Evolutionary conservation across 1,140 invertebrate genomes (phyloP), one percentile per base, ranked within the genome.

Genomic region (Bombus balteatus): DNA sequence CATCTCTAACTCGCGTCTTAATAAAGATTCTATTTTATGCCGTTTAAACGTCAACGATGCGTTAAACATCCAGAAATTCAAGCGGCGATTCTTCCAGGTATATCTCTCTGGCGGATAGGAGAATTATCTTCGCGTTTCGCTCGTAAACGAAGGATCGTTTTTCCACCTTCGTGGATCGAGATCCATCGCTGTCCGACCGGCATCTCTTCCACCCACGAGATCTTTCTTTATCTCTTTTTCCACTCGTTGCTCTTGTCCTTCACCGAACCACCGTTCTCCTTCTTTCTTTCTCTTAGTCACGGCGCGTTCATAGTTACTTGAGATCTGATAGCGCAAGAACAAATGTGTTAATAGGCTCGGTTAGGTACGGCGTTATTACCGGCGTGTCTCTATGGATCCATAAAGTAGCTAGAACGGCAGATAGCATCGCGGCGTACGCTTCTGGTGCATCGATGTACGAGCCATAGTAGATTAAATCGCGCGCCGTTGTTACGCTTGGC

Each of bases 291-390:
- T 79, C 62, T 10, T 22, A 37, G 53, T 57, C 75, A 78, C 65
- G 82, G 37, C 43, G 53, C 65, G 43, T 59, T 72, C 80, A 22
- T 68, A 78, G 79, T 73, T 47, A 53, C 18, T 25, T 57, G 66
- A 70, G 85, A 90, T 89, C 88, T 87, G 89, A 90, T 90, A 90
- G 65, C 68, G 68, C 47, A 12, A 32, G 68, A 72, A 87, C 81
- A 90, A 90, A 90, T 83, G 89, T 89, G 89, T 90, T 90, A 90
- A 90, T 89, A 87, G 88, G 62, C 70, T 74, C 68, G 66, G 85
- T 78, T 81, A 78, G 78, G 78, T 87, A 81, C 81, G 59, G 65
- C n/a, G 62, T 34, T 62, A 62, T 62, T 62, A 62, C n/a, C 65
- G n/a, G 65, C 65, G 81, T 73, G 88, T 90, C 87, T 43, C 88